Conservation (phyloP, 2,113 vertebrate species). For the Muscicapa adusta region DNA sequence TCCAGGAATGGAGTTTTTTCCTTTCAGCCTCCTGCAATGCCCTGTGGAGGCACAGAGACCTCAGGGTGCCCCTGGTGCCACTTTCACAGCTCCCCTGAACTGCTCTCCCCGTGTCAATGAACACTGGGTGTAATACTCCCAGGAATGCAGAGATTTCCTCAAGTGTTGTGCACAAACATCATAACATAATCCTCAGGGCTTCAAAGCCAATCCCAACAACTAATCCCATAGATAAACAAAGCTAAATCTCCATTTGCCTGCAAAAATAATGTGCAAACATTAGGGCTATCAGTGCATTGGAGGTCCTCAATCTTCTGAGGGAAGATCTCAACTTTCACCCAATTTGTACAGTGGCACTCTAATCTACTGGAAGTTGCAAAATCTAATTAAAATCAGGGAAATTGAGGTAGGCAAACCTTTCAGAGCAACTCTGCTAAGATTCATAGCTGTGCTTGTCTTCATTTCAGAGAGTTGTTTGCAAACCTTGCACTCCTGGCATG, state of each 20-base stretch:
- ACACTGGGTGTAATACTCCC: not conserved
- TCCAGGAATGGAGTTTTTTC: no score
- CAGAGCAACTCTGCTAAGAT: not conserved
- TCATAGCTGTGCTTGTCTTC: not conserved
- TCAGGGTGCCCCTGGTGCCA: not conserved
- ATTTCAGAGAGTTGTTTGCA: not conserved
- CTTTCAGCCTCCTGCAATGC: not conserved
- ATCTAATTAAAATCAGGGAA: not conserved
- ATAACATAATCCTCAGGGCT: slow-evolving; percentile 43
- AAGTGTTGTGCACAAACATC: slow-evolving; percentile 39
- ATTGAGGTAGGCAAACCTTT: not conserved
- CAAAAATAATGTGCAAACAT: slow-evolving; percentile 50
- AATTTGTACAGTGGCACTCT: not conserved
- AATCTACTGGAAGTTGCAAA: not conserved
- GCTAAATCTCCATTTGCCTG: slow-evolving; percentile 53
- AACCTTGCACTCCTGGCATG: not conserved
- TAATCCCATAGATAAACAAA: slow-evolving; percentile 60
- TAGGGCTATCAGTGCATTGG: slow-evolving; percentile 33
- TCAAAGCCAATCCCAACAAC: slow-evolving; percentile 42
- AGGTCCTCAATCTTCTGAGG: not conserved
- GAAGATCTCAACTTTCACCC: slow-evolving; percentile 1
- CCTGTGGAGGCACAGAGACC: fast-evolving
- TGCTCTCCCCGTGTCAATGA: not conserved
- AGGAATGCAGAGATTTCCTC: not conserved
- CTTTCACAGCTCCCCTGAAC: not conserved